Percentiles rank a stretch among this genome's conserved stretches.
These are phyloP conservation scores for Phengaris arion DNA, from an alignment of 2,888 invertebrate genomes.

Conservation along the genomic window DNA sequence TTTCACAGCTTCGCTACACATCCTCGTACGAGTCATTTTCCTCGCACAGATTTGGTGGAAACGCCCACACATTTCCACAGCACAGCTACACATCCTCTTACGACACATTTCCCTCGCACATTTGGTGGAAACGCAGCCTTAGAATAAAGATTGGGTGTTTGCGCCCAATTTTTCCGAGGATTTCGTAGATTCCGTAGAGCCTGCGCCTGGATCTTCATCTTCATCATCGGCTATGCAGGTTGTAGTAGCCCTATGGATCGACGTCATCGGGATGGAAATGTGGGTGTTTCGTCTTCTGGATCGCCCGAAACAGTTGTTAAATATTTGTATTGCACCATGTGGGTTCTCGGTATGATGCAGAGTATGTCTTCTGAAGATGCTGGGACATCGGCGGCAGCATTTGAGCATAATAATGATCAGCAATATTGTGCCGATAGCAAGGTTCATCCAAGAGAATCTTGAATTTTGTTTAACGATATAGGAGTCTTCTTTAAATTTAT, in stretches of 20 bases:
- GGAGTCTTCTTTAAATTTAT: constrained; percentile 31
- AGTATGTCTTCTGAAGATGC: background rate
- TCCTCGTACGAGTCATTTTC: no score
- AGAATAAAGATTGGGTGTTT: constrained; percentile 36
- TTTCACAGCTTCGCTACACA: no score
- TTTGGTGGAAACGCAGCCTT: background rate
- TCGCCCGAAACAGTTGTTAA: constrained; percentile 37
- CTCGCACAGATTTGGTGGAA: no score
- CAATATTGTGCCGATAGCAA: background rate
- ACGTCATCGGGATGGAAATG: constrained; percentile 24
- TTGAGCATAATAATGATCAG: no score
- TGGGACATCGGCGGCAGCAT: background rate
- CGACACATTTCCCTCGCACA: no score
- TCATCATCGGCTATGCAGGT: constrained; percentile 31
- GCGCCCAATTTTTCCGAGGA: constrained; percentile 32
- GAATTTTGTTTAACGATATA: constrained; percentile 25
- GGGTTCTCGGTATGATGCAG: background rate
- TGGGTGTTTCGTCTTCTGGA: constrained; percentile 15
- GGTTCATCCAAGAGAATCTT: background rate
- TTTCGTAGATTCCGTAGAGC: background rate
- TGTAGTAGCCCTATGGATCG: background rate
- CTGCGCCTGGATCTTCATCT: constrained; percentile 24
- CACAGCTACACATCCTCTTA: no score
- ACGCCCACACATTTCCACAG: no score
- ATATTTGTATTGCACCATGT: constrained; percentile 34